Percentiles rank a stretch among this genome's conserved stretches.
These are phyloP conservation scores for Drosophila arizonae DNA, from an alignment of 1,140 invertebrate genomes.

Conservation along the genomic window DNA sequence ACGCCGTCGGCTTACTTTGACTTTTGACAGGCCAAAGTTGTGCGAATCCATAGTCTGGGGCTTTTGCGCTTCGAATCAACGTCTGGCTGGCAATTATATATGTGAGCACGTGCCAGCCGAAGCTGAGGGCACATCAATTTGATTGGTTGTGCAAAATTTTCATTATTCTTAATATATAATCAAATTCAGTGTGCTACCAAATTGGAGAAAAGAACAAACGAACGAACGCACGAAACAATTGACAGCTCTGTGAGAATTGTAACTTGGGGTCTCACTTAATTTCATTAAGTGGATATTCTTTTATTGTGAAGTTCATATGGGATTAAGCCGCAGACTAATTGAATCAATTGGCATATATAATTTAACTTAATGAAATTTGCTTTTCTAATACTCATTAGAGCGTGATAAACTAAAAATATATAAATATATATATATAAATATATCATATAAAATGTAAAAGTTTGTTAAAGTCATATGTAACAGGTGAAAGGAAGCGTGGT, in stretches of 20 bases:
- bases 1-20: slow-evolving; percentile 71
- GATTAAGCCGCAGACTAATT: no score
- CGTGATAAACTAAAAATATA: no score
- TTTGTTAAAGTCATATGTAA: no score
- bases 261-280: neutral
- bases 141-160: slow-evolving; percentile 44
- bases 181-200: slow-evolving; percentile 36
- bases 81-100: slow-evolving; percentile 28
- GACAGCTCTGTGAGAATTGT: slow-evolving; percentile 1
- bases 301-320: no score
- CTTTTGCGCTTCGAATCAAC: slow-evolving; percentile 19
- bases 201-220: slow-evolving; percentile 5
- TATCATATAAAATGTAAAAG: no score
- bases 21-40: slow-evolving; percentile 73
- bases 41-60: slow-evolving; percentile 57
- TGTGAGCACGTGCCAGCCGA: slow-evolving; percentile 43
- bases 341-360: neutral
- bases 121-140: slow-evolving; percentile 46
- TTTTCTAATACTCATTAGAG: no score
- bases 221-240: slow-evolving; percentile 10
- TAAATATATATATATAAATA: no score
- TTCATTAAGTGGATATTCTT: slow-evolving; percentile 1
- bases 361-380: neutral
- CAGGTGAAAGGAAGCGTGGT: no score
- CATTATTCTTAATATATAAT: slow-evolving; percentile 40